Base-by-base conservation (phyloP, 2,888 invertebrate genomes). In the Cotesia congregata region DNA sequence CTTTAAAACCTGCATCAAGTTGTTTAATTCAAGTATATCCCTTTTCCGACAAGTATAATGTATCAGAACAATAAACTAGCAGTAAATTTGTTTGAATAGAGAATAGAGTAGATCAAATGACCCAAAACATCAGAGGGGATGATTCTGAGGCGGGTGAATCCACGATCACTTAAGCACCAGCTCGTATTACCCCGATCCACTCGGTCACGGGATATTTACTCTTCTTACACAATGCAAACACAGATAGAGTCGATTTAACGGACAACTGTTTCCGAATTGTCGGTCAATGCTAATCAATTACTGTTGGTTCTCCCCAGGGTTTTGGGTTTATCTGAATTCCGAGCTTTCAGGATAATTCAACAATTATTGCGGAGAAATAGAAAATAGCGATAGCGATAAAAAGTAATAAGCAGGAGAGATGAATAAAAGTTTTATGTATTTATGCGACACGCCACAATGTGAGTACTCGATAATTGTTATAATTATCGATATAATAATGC, bases 151-250 rank as follows among this genome's bases (percentile, higher is more conserved):
- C 20, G n/a, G 20, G 15, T 62, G 3, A n/a, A 62, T 62, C 5
- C n/a, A 60, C 60, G n/a, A 5, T 60, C 6, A 60, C 9, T 62
- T 15, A n/a, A 15, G 20, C 81, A 76, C 74, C 82, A 80, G 83
- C 80, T 83, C 81, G 50, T 80, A 74, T 82, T 73, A 81, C 75
- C 79, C 78, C 80, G 75, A 79, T 78, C 77, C 80, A 80, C 80
- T 79, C 76, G 80, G 82, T 85, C 83, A 83, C 82, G 83, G 86
- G 83, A 84, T 82, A 83, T 87, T 85, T 82, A 87, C 83, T 85
- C 78, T 77, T 78, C 78, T 73, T 30, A 30, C 30, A 30, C 30
- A 30, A 4, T 30, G 30, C 30, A 30, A 30, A 64, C 74, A 74
- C 67, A 72, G 78, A 60, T 40, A 64, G 64, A 64, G 73, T 80